These are phyloP conservation scores for Vimba vimba DNA, from an alignment of 2,113 vertebrate genomes.

Conservation along the genomic window DNA sequence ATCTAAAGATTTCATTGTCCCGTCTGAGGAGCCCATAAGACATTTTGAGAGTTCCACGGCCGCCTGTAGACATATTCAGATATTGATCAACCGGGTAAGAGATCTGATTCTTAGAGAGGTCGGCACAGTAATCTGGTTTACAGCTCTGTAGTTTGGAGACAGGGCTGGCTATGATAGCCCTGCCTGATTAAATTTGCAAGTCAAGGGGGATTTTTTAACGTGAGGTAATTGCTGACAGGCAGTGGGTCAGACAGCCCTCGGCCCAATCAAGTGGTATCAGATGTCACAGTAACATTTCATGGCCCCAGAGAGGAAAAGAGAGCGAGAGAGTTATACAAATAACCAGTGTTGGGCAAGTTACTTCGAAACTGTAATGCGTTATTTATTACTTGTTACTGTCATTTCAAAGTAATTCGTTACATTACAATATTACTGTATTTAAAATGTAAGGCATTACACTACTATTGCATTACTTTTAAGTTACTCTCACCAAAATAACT, in stretches of 20 bases:
- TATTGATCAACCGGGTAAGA: slow-evolving; percentile 53
- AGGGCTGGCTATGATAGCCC: slow-evolving; percentile 58
- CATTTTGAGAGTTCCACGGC: slow-evolving; percentile 33
- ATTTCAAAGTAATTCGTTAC: too few relatives aligned
- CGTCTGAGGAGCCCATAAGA: slow-evolving; percentile 41
- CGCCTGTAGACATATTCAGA: slow-evolving; percentile 53
- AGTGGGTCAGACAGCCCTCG: slow-evolving; percentile 63
- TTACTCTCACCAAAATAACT: too few relatives aligned
- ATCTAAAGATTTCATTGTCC: slow-evolving; percentile 38
- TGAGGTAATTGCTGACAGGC: slow-evolving; percentile 71
- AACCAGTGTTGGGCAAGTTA: too few relatives aligned
- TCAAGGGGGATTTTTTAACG: slow-evolving; percentile 62
- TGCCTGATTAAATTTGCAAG: slow-evolving; percentile 69
- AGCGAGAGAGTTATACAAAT: slow-evolving; percentile 33
- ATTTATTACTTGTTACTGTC: too few relatives aligned
- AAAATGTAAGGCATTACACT: too few relatives aligned
- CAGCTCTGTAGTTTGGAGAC: slow-evolving; percentile 61
- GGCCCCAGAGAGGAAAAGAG: slow-evolving; percentile 53
- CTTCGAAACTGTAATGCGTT: too few relatives aligned
- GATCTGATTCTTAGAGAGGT: slow-evolving; percentile 55
- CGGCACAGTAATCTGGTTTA: slow-evolving; percentile 45
- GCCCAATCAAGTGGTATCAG: slow-evolving; percentile 66
- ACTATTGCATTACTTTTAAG: too few relatives aligned
- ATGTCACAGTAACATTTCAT: slow-evolving; percentile 66
- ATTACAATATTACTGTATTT: too few relatives aligned